Percentiles rank a stretch among this genome's conserved stretches.
phyloP scores from a whole-genome alignment of 64 coral and sea anemone species.

The Cladopsammia gracilis region DNA sequence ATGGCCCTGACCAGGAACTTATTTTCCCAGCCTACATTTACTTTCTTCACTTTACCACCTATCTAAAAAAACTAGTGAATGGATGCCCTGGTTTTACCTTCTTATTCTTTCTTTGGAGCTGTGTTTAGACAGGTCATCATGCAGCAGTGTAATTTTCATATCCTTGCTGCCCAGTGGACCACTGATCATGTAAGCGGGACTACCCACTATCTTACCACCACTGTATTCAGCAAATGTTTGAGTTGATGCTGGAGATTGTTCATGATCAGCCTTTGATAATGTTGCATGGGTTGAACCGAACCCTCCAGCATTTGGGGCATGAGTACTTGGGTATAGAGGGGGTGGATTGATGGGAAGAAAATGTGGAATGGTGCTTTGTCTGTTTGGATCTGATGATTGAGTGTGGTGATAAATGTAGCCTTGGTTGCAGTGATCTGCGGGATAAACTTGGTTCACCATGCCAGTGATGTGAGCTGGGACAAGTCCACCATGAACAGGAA shows the following conservation, averaged over 20 bases:
- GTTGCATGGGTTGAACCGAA: neutral
- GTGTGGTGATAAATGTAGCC: conserved; percentile 12
- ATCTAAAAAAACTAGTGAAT: neutral
- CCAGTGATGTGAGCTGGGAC: neutral
- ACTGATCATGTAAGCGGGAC: conserved; percentile 95
- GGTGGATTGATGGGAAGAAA: conserved; percentile 17
- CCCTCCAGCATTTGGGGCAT: neutral
- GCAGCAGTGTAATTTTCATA: conserved; percentile 90
- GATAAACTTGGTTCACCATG: neutral
- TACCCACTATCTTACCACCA: conserved; percentile 30
- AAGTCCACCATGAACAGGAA: neutral
- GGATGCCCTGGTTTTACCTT: conserved; percentile 43
- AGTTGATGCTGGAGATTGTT: neutral
- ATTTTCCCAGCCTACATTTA: too few relatives aligned
- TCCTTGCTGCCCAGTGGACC: conserved; percentile 88
- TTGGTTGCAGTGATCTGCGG: conserved; percentile 13
- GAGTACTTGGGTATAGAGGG: neutral
- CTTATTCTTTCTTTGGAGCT: conserved; percentile 92
- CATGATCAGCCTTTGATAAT: conserved; percentile 17
- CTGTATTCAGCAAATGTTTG: neutral
- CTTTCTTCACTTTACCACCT: too few relatives aligned
- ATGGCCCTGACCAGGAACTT: too few relatives aligned
- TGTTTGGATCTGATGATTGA: neutral
- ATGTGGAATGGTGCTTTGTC: conserved; percentile 1
- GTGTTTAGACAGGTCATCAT: conserved; percentile 91